Conservation (phyloP, 2,888 invertebrate species). For the Polyommatus iphigenia region DNA sequence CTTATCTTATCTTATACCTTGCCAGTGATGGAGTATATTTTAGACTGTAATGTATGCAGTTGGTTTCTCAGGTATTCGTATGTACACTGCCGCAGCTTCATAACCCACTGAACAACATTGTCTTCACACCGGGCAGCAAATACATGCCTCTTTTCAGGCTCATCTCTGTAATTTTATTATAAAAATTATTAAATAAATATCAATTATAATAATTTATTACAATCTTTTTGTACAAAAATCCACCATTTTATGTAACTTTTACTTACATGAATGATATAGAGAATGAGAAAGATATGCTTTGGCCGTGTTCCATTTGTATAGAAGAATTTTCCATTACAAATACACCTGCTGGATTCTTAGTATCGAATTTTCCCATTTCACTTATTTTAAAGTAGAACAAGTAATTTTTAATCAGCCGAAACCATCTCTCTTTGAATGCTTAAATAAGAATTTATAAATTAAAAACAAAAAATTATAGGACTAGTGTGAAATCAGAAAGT, state of each 20-base stretch:
- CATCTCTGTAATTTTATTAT: conserved; percentile 62
- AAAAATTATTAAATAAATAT: neutral
- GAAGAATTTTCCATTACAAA: conserved; percentile 87
- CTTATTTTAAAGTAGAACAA: conserved; percentile 88
- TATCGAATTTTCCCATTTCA: conserved; percentile 82
- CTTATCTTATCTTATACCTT: no score
- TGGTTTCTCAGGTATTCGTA: conserved; percentile 85
- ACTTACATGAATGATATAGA: conserved; percentile 84
- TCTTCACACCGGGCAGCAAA: conserved; percentile 86
- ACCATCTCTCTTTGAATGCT: conserved; percentile 89
- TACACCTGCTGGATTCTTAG: conserved; percentile 84
- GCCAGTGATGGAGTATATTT: conserved; percentile 84
- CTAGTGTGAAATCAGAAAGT: no score
- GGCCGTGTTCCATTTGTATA: conserved; percentile 84
- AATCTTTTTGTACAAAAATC: no score
- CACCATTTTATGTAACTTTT: neutral
- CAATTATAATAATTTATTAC: neutral
- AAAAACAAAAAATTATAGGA: neutral
- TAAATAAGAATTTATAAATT: conserved; percentile 49
- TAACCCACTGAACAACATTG: conserved; percentile 86
- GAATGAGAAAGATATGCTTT: conserved; percentile 86
- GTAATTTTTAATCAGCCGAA: conserved; percentile 86
- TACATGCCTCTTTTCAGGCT: conserved; percentile 84
- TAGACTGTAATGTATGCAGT: conserved; percentile 82
- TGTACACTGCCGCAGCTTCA: conserved; percentile 83